Base-by-base conservation (phyloP, 2,888 invertebrate genomes). In the Carabus problematicus region DNA sequence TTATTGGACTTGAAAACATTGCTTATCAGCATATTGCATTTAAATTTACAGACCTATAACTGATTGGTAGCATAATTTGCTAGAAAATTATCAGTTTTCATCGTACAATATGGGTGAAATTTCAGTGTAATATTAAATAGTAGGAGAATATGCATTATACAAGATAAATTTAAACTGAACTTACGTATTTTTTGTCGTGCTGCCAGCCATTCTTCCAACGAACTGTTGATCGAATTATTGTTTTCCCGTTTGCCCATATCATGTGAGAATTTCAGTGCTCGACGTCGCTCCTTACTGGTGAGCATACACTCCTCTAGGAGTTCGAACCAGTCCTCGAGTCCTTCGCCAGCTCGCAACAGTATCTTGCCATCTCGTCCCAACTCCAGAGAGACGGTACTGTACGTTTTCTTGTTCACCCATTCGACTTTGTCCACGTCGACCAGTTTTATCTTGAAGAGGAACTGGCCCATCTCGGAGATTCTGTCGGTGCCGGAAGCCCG, bases 381-480 rank as follows among this genome's bases (percentile, higher is more conserved):
- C 52, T 85, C 83, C 68, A 86, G 76, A n/a, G 84, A 84, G 72
- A 89, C 86, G 72, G 86, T 84, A 76, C 87, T 87, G 76, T 88
- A 88, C 63, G 86, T 87, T 74, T 87, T 86, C 73, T 87, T 86
- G 78, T 88, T 88, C 70, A 87, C 84, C 88, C 88, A 89, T 79
- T 88, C 87, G 55, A 89, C 86, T 75, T 85, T 85, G 75, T 88
- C 88, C 55, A 89, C 86, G 77, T 89, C 89, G 64, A 87, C 86
- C 73, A 88, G 81, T 78, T 86, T 85, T 72, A 87, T 83, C 85
- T 88, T 88, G 82, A 88, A 88, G 74, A 88, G 85, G 78, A 88
- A 88, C 79, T 87, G 87, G 72, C 88, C 88, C 88, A 88, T 88
- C 77, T 88, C 87, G 12, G 88, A 87, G 71, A 87, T 86, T 64